phyloP scores from a whole-genome alignment of 2,113 vertebrate species.

The Lagopus leucura region DNA sequence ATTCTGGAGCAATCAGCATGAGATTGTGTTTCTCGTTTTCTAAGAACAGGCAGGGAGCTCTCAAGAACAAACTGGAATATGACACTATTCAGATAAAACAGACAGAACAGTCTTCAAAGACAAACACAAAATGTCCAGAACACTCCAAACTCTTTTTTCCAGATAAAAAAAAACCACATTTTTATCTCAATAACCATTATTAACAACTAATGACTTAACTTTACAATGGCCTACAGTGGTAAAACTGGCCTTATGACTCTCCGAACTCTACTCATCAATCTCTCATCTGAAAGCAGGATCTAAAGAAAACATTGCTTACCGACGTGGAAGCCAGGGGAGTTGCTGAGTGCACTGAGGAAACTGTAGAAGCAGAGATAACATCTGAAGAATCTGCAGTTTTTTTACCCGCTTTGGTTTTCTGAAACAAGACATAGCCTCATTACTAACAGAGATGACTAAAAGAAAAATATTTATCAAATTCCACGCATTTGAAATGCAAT shows the following conservation, averaged over 20 bases:
- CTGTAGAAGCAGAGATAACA: constrained; percentile 11
- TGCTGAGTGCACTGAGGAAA: constrained; percentile 23
- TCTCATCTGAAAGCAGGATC: neutral
- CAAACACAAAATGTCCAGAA: neutral
- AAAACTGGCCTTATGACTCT: rapidly evolving
- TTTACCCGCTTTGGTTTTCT: constrained; percentile 17
- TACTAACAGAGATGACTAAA: neutral
- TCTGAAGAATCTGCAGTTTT: rapidly evolving
- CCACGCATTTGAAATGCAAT: rapidly evolving
- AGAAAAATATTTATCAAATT: neutral
- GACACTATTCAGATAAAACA: rapidly evolving
- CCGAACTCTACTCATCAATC: neutral
- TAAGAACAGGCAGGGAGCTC: neutral
- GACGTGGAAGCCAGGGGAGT: neutral
- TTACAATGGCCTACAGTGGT: neutral
- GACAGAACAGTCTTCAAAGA: neutral
- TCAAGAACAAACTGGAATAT: neutral
- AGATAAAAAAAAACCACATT: too few species aligned
- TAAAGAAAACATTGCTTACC: constrained; percentile 20
- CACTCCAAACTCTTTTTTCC: rapidly evolving
- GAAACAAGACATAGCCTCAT: neutral
- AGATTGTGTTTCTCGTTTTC: neutral
- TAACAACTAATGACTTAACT: neutral
- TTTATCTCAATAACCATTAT: rapidly evolving
- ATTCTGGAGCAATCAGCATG: neutral